phyloP scores from a whole-genome alignment of 2,888 invertebrate species.

The Hololepta plana region DNA sequence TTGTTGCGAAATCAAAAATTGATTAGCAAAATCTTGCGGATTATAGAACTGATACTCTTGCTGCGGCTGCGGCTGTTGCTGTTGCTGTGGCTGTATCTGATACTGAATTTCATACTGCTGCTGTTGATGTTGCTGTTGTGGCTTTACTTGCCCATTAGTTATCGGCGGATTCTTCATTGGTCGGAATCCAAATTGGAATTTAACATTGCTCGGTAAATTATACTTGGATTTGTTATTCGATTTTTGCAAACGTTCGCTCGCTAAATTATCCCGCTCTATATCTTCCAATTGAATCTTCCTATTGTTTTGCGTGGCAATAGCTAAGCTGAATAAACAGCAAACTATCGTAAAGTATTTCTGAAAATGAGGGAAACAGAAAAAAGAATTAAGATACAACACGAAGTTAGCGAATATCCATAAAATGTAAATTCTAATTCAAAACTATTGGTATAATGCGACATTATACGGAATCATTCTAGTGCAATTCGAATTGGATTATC shows the following conservation, averaged over 20 bases:
- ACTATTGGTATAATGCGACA: too few species aligned
- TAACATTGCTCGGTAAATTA: conserved; percentile 6
- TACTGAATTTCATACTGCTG: conserved; percentile 10
- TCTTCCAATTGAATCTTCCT: conserved; percentile 55
- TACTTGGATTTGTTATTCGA: conserved; percentile 2
- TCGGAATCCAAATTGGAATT: conserved; percentile 12
- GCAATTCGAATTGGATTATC: too few species aligned
- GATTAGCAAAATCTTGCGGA: conserved; percentile 4
- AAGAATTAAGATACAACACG: too few species aligned
- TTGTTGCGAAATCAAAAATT: conserved; percentile 1
- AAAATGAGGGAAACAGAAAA: too few species aligned
- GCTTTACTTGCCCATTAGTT: neutral
- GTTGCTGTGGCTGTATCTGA: conserved; percentile 8
- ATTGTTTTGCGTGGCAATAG: too few species aligned
- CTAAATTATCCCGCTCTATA: conserved; percentile 52
- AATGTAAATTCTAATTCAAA: too few species aligned
- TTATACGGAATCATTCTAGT: too few species aligned
- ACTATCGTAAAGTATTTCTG: too few species aligned
- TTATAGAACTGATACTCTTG: conserved; percentile 6
- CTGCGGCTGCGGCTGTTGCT: conserved; percentile 7
- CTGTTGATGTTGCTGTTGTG: conserved; percentile 12
- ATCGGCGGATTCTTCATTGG: conserved; percentile 10
- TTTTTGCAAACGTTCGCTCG: conserved; percentile 31
- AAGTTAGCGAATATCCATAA: too few species aligned
- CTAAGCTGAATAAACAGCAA: too few species aligned